Conservation (phyloP, 2,113 vertebrate genomes). For the Charina bottae region DNA sequence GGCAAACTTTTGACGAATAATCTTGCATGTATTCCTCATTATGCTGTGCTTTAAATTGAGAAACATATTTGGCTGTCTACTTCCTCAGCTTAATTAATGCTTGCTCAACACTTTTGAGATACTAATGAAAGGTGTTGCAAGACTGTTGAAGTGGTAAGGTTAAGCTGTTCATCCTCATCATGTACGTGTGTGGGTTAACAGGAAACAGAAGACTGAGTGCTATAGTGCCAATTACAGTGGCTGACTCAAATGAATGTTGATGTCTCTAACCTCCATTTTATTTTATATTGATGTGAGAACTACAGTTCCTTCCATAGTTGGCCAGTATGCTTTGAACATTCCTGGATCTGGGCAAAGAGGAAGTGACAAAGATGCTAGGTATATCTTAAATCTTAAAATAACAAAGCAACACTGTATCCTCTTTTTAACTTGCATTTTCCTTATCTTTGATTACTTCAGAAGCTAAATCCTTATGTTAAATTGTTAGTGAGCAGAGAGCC, state of each 20-base stretch:
- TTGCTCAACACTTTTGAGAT: conserved; percentile 56
- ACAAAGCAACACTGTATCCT: not conserved
- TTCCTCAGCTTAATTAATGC: conserved; percentile 66
- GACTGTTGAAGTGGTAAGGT: conserved; percentile 24
- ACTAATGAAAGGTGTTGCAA: conserved; percentile 54
- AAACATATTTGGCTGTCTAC: conserved; percentile 51
- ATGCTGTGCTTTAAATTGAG: conserved; percentile 9
- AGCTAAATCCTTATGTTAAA: not conserved
- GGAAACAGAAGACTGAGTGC: conserved; percentile 61
- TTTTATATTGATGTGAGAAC: conserved; percentile 56
- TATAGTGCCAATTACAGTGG: conserved; percentile 55
- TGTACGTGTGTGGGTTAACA: conserved; percentile 57
- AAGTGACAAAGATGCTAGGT: conserved; percentile 18
- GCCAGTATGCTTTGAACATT: conserved; percentile 45
- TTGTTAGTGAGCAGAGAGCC: not conserved
- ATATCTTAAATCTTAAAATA: conserved; percentile 9
- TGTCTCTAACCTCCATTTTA: conserved; percentile 50
- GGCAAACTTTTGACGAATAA: conserved; percentile 39
- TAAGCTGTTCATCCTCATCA: conserved; percentile 33
- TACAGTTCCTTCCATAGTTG: conserved; percentile 56
- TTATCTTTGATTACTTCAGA: not conserved
- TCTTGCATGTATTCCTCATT: conserved; percentile 30
- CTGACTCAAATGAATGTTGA: conserved; percentile 64
- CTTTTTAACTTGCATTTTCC: not conserved
- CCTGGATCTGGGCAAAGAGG: conserved; percentile 21